These are phyloP conservation scores for Periophthalmodon schlosseri DNA, from an alignment of 2,113 vertebrate genomes.

Conservation along the genomic window DNA sequence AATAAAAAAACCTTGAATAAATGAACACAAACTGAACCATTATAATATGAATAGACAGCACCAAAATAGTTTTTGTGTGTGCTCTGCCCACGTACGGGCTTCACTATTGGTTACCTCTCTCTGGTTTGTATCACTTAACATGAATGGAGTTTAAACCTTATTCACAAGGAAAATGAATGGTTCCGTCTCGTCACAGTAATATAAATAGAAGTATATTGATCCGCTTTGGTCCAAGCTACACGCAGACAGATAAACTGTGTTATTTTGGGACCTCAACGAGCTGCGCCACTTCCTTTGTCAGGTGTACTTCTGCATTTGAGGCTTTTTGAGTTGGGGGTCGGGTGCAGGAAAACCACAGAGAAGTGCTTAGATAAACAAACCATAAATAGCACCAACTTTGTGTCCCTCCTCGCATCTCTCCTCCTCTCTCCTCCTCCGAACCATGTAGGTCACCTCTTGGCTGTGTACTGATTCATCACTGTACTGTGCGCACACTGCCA, in stretches of 20 bases:
- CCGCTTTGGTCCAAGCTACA: background rate
- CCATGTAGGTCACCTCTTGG: conserved; percentile 66
- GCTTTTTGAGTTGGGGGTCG: conserved; percentile 46
- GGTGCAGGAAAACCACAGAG: conserved; percentile 62
- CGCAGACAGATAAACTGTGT: background rate
- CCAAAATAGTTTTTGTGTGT: background rate
- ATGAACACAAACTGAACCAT: background rate
- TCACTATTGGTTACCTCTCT: too few species aligned
- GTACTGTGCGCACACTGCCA: conserved; percentile 38
- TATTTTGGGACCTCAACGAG: background rate
- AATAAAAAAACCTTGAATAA: background rate
- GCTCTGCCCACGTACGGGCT: too few species aligned
- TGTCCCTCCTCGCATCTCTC: conserved; percentile 20
- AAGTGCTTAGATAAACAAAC: conserved; percentile 62
- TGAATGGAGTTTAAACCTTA: background rate
- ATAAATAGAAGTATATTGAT: background rate
- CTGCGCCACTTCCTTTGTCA: conserved; percentile 31
- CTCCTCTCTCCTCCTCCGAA: conserved; percentile 24
- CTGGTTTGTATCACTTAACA: background rate
- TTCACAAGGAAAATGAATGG: background rate
- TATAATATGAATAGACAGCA: background rate
- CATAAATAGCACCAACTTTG: conserved; percentile 65
- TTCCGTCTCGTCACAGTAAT: background rate
- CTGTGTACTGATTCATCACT: conserved; percentile 52
- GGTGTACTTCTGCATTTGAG: conserved; percentile 36